Conservation (phyloP, 1,140 invertebrate species). For the Eumeta japonica region DNA sequence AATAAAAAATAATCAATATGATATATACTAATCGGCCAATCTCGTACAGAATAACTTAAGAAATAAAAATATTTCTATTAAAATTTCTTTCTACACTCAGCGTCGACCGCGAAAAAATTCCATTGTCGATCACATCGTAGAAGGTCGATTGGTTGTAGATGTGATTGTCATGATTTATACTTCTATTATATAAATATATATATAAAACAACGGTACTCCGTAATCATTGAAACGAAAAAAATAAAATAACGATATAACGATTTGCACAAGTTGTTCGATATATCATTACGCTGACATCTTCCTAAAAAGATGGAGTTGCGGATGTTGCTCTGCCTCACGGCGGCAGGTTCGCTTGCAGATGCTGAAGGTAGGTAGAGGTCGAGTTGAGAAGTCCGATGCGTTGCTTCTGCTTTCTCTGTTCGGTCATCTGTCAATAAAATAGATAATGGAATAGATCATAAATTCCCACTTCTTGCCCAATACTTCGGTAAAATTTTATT, state of each 20-base stretch:
- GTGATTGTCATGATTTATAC: slow-evolving; percentile 2
- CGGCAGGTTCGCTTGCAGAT: slow-evolving; percentile 45
- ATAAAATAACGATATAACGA: too few species aligned
- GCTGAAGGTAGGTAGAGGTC: slow-evolving; percentile 67
- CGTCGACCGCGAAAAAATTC: background rate
- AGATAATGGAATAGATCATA: slow-evolving; percentile 5
- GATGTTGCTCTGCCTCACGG: too few species aligned
- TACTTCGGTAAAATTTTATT: background rate
- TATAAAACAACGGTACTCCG: background rate
- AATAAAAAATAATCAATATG: background rate
- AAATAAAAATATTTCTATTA: too few species aligned
- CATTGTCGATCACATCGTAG: background rate
- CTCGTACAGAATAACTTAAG: slow-evolving; percentile 7
- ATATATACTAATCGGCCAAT: slow-evolving; percentile 5
- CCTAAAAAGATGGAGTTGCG: too few species aligned
- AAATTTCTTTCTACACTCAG: slow-evolving; percentile 6
- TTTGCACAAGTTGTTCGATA: too few species aligned
- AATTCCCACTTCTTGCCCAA: slow-evolving; percentile 4
- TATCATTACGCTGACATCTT: too few species aligned
- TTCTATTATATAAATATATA: background rate
- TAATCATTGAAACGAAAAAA: background rate
- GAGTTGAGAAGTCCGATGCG: slow-evolving; percentile 81
- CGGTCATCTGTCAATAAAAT: slow-evolving; percentile 75
- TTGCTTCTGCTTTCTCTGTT: slow-evolving; percentile 92
- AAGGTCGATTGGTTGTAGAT: background rate